phyloP scores from a whole-genome alignment of 2,113 vertebrate species.

The Lagopus leucura region DNA sequence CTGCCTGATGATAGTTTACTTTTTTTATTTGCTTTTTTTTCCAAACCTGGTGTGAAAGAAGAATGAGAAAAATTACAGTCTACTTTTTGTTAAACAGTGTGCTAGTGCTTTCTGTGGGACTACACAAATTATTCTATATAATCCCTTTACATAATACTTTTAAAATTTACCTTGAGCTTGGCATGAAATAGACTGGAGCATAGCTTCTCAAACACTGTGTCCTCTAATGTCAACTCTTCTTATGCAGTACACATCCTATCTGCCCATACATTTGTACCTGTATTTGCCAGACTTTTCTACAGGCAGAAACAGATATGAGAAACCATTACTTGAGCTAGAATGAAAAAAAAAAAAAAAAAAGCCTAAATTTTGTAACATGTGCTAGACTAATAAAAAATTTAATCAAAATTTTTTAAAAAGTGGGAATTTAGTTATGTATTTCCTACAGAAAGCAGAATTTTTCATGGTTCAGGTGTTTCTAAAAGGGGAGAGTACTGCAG shows the following conservation, averaged over 20 bases:
- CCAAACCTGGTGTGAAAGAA: not conserved
- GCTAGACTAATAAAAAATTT: not conserved
- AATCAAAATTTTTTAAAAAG: not conserved
- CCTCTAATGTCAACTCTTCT: not conserved
- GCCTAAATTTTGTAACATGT: not conserved
- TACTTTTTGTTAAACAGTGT: not conserved
- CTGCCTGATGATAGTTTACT: not conserved
- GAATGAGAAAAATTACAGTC: not conserved
- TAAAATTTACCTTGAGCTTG: not conserved
- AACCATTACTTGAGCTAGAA: not conserved
- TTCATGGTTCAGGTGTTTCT: not conserved
- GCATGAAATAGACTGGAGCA: not conserved
- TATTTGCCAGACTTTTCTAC: not conserved
- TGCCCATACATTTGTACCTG: not conserved
- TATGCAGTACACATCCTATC: not conserved
- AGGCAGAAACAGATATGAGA: not conserved
- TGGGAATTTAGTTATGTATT: fast-evolving
- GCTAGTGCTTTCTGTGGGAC: not conserved
- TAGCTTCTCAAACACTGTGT: not conserved
- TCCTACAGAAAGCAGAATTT: not conserved
- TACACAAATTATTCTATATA: not conserved
- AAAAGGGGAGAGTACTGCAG: not conserved
- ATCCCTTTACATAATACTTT: not conserved
- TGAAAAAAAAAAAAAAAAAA: not conserved
- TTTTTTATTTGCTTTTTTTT: not conserved